A percentile compares a stretch with the other conserved stretches of the same genome.
phyloP scores from a whole-genome alignment of 2,797 vertebrate genomes.

The Neostethus bicornis region DNA sequence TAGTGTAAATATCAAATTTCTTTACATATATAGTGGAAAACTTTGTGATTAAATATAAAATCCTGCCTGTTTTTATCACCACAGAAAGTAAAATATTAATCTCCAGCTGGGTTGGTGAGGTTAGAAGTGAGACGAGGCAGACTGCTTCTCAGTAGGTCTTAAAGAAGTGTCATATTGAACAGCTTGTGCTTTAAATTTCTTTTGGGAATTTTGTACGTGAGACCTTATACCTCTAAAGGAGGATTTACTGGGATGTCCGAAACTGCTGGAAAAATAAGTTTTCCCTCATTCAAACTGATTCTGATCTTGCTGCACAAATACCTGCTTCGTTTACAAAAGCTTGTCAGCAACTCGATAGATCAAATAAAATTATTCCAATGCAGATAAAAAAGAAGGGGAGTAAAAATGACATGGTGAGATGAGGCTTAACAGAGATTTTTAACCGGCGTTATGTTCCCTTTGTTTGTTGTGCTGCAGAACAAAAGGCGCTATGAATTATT shows the following conservation, averaged over 20 bases:
- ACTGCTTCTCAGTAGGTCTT: slow-evolving; percentile 39
- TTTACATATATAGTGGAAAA: neutral
- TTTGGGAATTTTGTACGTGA: slow-evolving; percentile 50
- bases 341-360: slow-evolving; percentile 36
- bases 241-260: slow-evolving; percentile 45
- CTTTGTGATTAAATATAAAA: neutral
- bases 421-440: slow-evolving; percentile 40
- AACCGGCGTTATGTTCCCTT: slow-evolving; percentile 53
- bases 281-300: slow-evolving; percentile 31
- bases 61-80: neutral
- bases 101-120: slow-evolving; percentile 5
- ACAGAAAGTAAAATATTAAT: slow-evolving; percentile 19
- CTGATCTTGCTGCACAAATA: slow-evolving; percentile 5
- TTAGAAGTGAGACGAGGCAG: slow-evolving; percentile 31
- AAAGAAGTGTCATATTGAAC: slow-evolving; percentile 42
- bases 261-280: slow-evolving; percentile 38
- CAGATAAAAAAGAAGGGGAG: slow-evolving; percentile 23
- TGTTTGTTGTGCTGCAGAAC: slow-evolving; percentile 71
- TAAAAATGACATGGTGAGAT: slow-evolving; percentile 37
- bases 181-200: slow-evolving; percentile 54
- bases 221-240: slow-evolving; percentile 52
- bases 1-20: neutral
- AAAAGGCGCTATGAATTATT: slow-evolving; percentile 74
- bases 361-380: slow-evolving; percentile 40
- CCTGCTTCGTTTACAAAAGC: slow-evolving; percentile 35